Conservation (phyloP, 1,140 invertebrate species). For the Bombus pascuorum region DNA sequence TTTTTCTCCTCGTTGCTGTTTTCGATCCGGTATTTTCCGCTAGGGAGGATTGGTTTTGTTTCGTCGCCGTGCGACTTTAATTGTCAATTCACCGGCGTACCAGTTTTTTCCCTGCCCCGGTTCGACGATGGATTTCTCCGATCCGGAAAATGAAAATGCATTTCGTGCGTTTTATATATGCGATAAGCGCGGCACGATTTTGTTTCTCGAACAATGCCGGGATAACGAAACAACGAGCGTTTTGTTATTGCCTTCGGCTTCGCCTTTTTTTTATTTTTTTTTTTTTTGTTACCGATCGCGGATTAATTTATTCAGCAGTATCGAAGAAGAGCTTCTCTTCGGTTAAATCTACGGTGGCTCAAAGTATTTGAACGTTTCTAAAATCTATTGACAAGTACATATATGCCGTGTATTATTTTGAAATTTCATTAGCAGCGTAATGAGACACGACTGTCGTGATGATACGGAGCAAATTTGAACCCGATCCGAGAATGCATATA, state of each 20-base stretch:
- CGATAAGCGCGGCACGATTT: constrained; percentile 21
- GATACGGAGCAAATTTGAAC: too few relatives aligned
- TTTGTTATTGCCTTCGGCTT: neutral
- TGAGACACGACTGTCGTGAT: too few relatives aligned
- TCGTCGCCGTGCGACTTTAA: constrained; percentile 12
- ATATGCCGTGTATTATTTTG: too few relatives aligned
- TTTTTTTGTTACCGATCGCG: neutral
- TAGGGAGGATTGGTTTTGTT: constrained; percentile 24
- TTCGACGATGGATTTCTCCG: constrained; percentile 11
- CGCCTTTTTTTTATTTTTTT: too few relatives aligned
- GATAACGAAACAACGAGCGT: neutral
- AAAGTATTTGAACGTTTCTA: too few relatives aligned
- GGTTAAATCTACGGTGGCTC: too few relatives aligned
- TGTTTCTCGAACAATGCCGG: neutral
- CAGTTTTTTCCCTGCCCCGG: neutral
- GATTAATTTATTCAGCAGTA: constrained; percentile 1
- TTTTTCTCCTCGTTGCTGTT: neutral
- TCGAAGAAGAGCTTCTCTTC: neutral
- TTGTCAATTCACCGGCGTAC: constrained; percentile 25
- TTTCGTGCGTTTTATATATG: constrained; percentile 17
- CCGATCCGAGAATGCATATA: too few relatives aligned
- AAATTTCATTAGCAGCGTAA: too few relatives aligned
- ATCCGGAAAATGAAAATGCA: constrained; percentile 29
- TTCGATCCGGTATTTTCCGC: constrained; percentile 17
- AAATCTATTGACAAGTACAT: too few relatives aligned